These are phyloP conservation scores for Plumapathes pennacea DNA, from an alignment of 92 coral and sea anemone species.

Conservation along the genomic window DNA sequence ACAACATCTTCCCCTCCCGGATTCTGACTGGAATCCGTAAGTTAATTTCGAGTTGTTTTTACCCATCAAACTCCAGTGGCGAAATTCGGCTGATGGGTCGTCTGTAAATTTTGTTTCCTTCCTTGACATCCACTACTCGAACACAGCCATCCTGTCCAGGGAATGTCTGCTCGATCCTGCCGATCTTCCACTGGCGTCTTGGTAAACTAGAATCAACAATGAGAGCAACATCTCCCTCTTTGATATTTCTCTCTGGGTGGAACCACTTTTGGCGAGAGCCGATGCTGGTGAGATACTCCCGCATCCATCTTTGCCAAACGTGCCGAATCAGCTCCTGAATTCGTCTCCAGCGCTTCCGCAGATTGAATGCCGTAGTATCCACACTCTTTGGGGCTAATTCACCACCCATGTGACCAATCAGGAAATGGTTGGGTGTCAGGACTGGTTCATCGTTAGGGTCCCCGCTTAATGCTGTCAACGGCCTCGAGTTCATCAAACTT, in stretches of 20 bases:
- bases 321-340: conserved; percentile 57
- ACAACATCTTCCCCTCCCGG: too few relatives aligned
- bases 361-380: conserved; percentile 32
- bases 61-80: conserved; percentile 24
- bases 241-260: conserved; percentile 35
- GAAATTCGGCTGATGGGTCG: conserved; percentile 43
- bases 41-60: too few relatives aligned
- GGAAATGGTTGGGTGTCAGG: conserved; percentile 53
- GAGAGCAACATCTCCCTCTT: conserved; percentile 44
- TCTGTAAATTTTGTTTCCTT: conserved; percentile 25
- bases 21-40: too few relatives aligned
- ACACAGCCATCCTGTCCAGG: conserved; percentile 56
- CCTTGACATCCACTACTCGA: conserved; percentile 27
- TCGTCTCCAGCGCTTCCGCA: conserved; percentile 48
- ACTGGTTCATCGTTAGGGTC: conserved; percentile 57
- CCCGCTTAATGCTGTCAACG: conserved; percentile 40
- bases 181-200: conserved; percentile 53
- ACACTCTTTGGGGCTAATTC: conserved; percentile 61
- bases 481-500: conserved; percentile 34
- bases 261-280: conserved; percentile 65
- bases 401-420: conserved; percentile 65
- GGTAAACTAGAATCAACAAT: conserved; percentile 41
- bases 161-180: conserved; percentile 29
- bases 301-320: conserved; percentile 60
- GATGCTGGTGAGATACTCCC: conserved; percentile 45